These are phyloP conservation scores for Junonia oenone DNA, from an alignment of 2,888 invertebrate species.

Conservation along the genomic window DNA sequence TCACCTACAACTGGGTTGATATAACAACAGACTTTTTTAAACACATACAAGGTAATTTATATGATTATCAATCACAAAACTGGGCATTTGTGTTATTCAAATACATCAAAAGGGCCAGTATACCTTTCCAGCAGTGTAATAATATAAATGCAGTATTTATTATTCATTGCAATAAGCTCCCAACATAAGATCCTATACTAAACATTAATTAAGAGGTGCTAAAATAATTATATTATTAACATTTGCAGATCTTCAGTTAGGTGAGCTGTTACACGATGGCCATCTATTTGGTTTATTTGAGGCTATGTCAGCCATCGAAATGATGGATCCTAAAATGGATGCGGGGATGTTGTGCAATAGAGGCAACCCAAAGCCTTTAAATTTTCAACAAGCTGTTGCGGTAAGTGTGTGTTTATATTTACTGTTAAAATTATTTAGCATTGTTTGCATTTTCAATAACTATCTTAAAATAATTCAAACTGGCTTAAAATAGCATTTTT, in stretches of 20 bases:
- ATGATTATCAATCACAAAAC: background rate
- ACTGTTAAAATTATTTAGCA: too few species aligned
- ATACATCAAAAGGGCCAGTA: too few species aligned
- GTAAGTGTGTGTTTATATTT: conserved; percentile 57
- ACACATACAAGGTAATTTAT: conserved; percentile 62
- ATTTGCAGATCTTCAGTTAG: conserved; percentile 88
- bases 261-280: conserved; percentile 95
- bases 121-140: too few species aligned
- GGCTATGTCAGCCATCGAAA: conserved; percentile 99
- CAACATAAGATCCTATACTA: too few species aligned
- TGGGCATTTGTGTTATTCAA: too few species aligned
- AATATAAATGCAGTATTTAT: too few species aligned
- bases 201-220: too few species aligned
- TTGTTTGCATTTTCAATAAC: too few species aligned
- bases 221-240: too few species aligned
- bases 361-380: conserved; percentile 89
- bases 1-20: conserved; percentile 84
- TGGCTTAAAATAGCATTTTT: background rate
- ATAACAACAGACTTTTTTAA: conserved; percentile 78
- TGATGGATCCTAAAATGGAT: conserved; percentile 99
- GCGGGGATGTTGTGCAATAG: conserved; percentile 98
- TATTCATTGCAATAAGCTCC: too few species aligned
- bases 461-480: too few species aligned
- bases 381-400: conserved; percentile 91
- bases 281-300: conserved; percentile 93